These are phyloP conservation scores for Augochlorella aurata DNA, from an alignment of 2,888 invertebrate genomes.

Conservation along the genomic window DNA sequence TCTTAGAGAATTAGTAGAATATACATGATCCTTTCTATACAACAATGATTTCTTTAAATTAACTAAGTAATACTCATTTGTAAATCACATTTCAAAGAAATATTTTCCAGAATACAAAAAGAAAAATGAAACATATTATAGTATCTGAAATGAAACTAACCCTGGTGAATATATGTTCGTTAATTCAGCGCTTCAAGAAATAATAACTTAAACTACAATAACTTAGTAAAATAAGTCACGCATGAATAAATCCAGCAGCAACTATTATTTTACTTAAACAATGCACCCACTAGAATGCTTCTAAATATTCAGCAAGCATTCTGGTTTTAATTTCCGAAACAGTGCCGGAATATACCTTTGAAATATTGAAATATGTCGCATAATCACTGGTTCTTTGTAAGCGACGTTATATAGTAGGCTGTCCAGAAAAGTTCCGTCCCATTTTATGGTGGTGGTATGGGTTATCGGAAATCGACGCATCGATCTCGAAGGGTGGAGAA, in stretches of 20 bases:
- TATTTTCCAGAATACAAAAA: too few species aligned
- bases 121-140: too few species aligned
- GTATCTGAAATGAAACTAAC: too few species aligned
- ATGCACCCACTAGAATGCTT: not conserved
- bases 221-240: not conserved
- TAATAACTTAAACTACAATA: not conserved
- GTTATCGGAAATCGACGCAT: slow-evolving; percentile 76
- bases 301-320: not conserved
- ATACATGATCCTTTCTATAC: too few species aligned
- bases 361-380: slow-evolving; percentile 50
- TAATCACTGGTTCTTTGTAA: slow-evolving; percentile 52
- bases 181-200: not conserved
- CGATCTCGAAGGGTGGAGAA: slow-evolving; percentile 70
- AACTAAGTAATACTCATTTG: too few species aligned
- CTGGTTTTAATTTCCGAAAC: not conserved
- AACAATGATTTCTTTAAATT: too few species aligned
- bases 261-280: not conserved
- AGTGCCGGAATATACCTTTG: not conserved
- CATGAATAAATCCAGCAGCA: not conserved
- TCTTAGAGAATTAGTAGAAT: too few species aligned
- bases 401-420: slow-evolving; percentile 42
- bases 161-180: too few species aligned
- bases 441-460: slow-evolving; percentile 64
- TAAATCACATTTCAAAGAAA: too few species aligned
- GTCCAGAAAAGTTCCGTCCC: slow-evolving; percentile 57